Conservation (phyloP, 2,797 vertebrate genomes). For the Gorsachius magnificus region DNA sequence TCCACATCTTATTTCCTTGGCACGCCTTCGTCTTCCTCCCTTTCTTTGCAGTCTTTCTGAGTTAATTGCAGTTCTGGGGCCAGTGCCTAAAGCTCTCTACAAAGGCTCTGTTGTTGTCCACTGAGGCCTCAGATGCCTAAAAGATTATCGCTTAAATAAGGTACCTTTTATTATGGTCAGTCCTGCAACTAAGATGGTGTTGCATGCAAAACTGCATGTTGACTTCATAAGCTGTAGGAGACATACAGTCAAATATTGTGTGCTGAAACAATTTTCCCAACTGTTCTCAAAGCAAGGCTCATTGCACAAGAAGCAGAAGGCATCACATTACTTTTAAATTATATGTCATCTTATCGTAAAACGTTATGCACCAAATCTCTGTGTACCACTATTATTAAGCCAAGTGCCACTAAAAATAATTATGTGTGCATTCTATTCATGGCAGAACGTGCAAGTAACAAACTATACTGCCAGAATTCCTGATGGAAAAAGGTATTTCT, state of each 20-base stretch:
- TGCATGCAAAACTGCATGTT: background rate
- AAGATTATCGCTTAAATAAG: background rate
- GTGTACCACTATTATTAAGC: background rate
- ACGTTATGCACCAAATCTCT: background rate
- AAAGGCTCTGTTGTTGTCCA: background rate
- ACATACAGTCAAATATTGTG: background rate
- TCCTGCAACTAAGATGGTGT: background rate
- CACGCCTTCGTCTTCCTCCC: background rate
- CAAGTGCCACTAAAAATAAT: slow-evolving; percentile 26
- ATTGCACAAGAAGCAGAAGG: background rate
- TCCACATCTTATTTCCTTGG: background rate
- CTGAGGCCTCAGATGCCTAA: background rate
- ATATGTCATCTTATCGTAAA: slow-evolving; percentile 9
- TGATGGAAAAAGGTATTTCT: background rate
- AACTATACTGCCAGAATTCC: background rate
- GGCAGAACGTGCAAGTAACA: background rate
- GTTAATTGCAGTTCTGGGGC: background rate
- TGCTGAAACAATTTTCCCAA: background rate
- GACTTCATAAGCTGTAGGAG: background rate
- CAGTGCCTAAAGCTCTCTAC: background rate
- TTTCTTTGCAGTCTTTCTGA: background rate
- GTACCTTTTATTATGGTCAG: background rate
- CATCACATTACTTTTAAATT: background rate
- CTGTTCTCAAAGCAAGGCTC: background rate
- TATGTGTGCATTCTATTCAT: background rate